Base-by-base conservation (phyloP, 2,797 vertebrate genomes). In the Gymnoscopelus microlampas region DNA sequence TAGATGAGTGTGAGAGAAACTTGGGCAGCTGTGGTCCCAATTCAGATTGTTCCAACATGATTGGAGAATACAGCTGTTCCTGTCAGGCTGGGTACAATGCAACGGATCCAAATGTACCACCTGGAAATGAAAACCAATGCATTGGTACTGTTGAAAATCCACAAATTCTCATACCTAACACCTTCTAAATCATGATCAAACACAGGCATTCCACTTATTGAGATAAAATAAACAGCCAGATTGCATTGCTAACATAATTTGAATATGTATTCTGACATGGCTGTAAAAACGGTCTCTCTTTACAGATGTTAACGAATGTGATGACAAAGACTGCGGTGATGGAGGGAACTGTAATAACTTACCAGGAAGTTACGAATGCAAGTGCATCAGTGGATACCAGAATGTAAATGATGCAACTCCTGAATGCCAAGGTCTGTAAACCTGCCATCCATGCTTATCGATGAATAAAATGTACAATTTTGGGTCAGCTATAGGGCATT, bases 231-330 rank as follows among this genome's bases (percentile, higher is more conserved):
- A 35, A 35, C 5, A 39, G 5, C 35, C 35, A 39, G 2, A 39
- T 39, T 39, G 35, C 35, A 39, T 39, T 39, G 35, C 35, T 8
- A 39, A 39, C 35, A 39, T 4, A 2, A 44, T 44, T 10, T 44
- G 39, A 9, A 44, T 24, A 3, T 19, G 44, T 8, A 53, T 0
- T 5, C 15, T 44, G 8, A 53, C 24, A 3, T 4, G 7, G 59
- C 24, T 5, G 9, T 29, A 53, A 44, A 24, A 10, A 3, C 9
- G 0, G 8, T 58, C 15, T 50, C 54, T 51, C 26, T 60, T 56
- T 3, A 3, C 15, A 90, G 87, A 90, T 79, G 65, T 71, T 15
- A 15, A 85, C 0, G 86, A 87, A 59, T 89, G 86, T 63, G 3
- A 44, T 3, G n/a, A 53, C 0, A 3, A 63, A 3, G 1, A 64